Percentiles rank a stretch among this genome's conserved stretches.
Conservation (phyloP, 2,888 invertebrate species). For the Eubasilissa splendida region DNA sequence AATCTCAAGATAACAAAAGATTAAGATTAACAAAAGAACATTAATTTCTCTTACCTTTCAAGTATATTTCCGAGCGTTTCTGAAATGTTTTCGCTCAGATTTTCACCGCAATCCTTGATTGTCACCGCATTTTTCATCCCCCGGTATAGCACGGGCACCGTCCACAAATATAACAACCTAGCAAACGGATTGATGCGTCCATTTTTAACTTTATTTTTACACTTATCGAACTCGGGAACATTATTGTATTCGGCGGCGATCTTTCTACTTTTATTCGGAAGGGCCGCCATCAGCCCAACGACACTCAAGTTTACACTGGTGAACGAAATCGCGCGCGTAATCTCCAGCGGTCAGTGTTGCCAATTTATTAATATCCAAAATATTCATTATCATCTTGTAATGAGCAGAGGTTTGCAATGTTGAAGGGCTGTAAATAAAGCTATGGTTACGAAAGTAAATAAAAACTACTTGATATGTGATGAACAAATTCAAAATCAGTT, state of each 20-base stretch:
- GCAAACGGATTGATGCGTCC: conserved; percentile 7
- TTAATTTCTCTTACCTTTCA: conserved; percentile 26
- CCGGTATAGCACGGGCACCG: conserved; percentile 21
- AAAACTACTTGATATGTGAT: no score
- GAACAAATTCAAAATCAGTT: no score
- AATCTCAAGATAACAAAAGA: no score
- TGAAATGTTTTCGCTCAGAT: conserved; percentile 23
- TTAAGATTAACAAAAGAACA: no score
- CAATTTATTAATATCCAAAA: not conserved
- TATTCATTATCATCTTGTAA: no score
- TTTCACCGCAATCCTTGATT: conserved; percentile 32
- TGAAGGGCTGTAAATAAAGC: no score
- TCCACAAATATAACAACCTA: conserved; percentile 27
- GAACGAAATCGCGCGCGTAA: not conserved
- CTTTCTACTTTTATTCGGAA: not conserved
- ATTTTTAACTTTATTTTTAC: conserved; percentile 9
- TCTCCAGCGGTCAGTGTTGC: not conserved
- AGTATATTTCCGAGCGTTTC: conserved; percentile 25
- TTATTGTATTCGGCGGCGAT: not conserved
- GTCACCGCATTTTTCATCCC: conserved; percentile 19
- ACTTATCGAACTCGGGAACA: conserved; percentile 17
- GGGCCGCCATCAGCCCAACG: not conserved
- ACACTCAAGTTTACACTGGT: not conserved
- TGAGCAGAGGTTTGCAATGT: no score
- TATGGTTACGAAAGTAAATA: no score